These are phyloP conservation scores for Aricia artaxerxes DNA, from an alignment of 2,888 invertebrate genomes.

Conservation along the genomic window DNA sequence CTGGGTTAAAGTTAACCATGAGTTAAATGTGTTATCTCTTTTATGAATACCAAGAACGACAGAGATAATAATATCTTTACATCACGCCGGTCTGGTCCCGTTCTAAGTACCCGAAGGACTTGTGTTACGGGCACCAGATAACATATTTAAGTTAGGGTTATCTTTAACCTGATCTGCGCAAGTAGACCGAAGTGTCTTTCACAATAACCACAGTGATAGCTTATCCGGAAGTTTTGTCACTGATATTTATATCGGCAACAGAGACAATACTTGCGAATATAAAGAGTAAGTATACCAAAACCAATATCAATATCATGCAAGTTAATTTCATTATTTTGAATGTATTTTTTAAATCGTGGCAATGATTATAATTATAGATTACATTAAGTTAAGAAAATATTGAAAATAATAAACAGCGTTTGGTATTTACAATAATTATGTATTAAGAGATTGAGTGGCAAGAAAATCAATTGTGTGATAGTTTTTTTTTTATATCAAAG, in stretches of 20 bases:
- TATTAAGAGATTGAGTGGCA: not conserved
- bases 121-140: not conserved
- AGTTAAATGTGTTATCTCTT: no score
- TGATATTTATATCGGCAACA: no score
- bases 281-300: not conserved
- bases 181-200: not conserved
- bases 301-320: not conserved
- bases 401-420: not conserved
- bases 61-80: no score
- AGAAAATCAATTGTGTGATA: not conserved
- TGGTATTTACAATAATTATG: not conserved
- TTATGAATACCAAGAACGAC: no score
- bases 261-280: no score
- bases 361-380: not conserved
- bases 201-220: no score
- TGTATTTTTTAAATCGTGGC: not conserved
- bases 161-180: not conserved
- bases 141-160: not conserved
- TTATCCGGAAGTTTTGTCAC: no score
- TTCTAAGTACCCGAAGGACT: not conserved
- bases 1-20: no score
- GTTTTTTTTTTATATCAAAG: not conserved
- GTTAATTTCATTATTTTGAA: not conserved
- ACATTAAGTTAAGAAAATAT: not conserved
- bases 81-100: not conserved